A percentile compares a stretch with the other conserved stretches of the same genome.
Evolutionary conservation across 2,888 invertebrate species (phyloP).

Genomic region (Drosophila nr. perissopoda): DNA sequence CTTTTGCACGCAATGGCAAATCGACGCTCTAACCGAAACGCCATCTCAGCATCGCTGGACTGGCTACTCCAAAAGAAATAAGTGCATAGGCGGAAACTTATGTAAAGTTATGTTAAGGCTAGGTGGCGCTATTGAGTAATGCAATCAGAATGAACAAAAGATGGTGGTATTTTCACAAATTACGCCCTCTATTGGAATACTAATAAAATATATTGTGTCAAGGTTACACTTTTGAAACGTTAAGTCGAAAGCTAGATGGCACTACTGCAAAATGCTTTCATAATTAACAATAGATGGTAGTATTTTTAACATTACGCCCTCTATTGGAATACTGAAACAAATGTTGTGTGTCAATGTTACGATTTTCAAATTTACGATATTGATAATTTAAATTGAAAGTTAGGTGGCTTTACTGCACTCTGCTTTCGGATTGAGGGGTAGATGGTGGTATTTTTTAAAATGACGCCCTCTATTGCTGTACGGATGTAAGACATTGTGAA

Average conservation of each 20-base stretch:
- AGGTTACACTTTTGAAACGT: not conserved
- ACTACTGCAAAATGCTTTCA: no score
- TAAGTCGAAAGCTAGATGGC: no score
- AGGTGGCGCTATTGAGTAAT: conserved; percentile 19
- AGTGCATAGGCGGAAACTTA: fast-evolving
- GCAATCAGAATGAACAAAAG: conserved; percentile 4
- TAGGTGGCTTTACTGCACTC: no score
- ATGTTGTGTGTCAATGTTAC: no score
- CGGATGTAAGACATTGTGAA: not conserved
- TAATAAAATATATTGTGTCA: not conserved
- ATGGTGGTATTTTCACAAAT: conserved; percentile 3
- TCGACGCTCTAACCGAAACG: conserved; percentile 13
- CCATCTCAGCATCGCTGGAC: not conserved
- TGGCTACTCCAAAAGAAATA: fast-evolving
- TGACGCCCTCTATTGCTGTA: not conserved
- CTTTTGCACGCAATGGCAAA: not conserved
- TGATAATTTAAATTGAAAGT: no score
- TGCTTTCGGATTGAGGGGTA: not conserved
- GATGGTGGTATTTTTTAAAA: conserved; percentile 20
- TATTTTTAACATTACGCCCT: no score
- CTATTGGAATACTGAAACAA: no score
- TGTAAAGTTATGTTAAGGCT: not conserved
- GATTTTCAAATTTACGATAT: no score
- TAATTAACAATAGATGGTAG: no score
- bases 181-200: no score